Evolutionary conservation across 2,797 vertebrate genomes (phyloP).

Genomic region (Alauda arvensis): DNA sequence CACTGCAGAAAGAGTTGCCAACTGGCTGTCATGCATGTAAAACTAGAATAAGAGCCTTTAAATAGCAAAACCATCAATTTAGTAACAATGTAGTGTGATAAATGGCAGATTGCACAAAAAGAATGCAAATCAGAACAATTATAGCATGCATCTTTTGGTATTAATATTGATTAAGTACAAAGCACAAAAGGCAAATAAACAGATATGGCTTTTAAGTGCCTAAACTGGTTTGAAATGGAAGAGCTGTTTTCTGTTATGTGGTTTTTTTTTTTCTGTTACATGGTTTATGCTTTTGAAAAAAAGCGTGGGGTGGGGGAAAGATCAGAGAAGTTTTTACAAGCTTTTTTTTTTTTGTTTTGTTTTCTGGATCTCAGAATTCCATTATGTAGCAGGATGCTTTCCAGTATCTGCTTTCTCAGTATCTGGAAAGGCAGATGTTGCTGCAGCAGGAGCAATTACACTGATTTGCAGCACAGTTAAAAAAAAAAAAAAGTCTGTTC

Average conservation of each 20-base stretch:
- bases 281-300: not conserved
- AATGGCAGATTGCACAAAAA: not conserved
- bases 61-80: constrained; percentile 15
- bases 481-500: not conserved
- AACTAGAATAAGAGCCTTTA: constrained; percentile 23
- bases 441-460: constrained; percentile 15
- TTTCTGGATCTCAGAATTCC: not conserved
- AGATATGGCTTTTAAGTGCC: not conserved
- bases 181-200: not conserved
- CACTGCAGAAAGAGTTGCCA: constrained; percentile 1
- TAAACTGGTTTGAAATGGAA: constrained; percentile 2
- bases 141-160: not conserved
- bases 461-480: not conserved
- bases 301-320: fast-evolving
- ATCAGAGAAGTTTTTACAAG: not conserved
- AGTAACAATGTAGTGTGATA: not conserved
- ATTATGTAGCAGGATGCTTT: not conserved
- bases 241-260: not conserved
- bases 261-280: not conserved
- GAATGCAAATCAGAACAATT: not conserved
- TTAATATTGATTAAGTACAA: not conserved
- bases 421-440: constrained; percentile 23
- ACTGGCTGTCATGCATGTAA: constrained; percentile 20
- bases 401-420: constrained; percentile 14
- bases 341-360: not conserved